Evolutionary conservation across 2,888 invertebrate genomes (phyloP).

Genomic region (Malthinus flaveolus): DNA sequence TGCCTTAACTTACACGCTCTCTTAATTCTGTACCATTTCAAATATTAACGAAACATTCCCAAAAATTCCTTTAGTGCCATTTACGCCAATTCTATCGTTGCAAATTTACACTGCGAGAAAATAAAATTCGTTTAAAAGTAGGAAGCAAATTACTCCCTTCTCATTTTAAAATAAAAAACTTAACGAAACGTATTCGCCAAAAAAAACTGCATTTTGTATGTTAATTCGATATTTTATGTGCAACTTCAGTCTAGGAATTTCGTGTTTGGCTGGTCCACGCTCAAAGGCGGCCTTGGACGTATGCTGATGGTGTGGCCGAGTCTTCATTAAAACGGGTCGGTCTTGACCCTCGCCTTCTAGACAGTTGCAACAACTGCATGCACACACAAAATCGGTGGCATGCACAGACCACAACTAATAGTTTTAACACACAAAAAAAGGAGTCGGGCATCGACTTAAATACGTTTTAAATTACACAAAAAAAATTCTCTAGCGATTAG

Average conservation of each 20-base stretch:
- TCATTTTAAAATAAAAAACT: no score
- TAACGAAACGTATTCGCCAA: no score
- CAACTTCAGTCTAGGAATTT: slow-evolving; percentile 22
- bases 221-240: slow-evolving; percentile 2
- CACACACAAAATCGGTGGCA: slow-evolving; percentile 22
- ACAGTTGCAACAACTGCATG: slow-evolving; percentile 12
- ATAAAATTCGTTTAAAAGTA: no score
- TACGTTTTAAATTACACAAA: background rate
- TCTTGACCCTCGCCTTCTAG: slow-evolving; percentile 24
- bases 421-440: background rate
- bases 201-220: no score
- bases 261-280: slow-evolving; percentile 27
- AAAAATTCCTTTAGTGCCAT: no score
- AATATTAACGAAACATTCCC: no score
- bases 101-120: no score
- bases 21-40: no score
- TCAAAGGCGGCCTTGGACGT: slow-evolving; percentile 32
- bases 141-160: no score
- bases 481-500: background rate
- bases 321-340: slow-evolving; percentile 26
- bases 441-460: background rate
- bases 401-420: slow-evolving; percentile 14
- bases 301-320: slow-evolving; percentile 29
- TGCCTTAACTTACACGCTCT: no score
- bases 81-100: no score